A percentile compares a stretch with the other conserved stretches of the same genome.
Conservation (phyloP, 2,888 invertebrate genomes). For the Oscheius sp. region DNA sequence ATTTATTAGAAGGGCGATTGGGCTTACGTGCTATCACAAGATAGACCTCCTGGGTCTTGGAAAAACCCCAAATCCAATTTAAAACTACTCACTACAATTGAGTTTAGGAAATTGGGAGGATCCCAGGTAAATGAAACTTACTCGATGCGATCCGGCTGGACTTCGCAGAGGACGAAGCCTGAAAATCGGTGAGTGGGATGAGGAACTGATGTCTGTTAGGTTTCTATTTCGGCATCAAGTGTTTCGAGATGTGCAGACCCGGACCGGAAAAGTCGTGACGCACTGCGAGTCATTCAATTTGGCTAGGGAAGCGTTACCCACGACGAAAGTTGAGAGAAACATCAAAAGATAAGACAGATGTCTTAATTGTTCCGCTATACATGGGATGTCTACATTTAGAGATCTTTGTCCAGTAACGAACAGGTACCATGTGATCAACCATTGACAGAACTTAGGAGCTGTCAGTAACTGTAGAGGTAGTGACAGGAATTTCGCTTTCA, state of each 20-base stretch:
- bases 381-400: too few species aligned
- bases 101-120: too few species aligned
- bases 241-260: constrained; percentile 8
- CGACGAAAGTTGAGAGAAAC: too few species aligned
- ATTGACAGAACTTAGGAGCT: too few species aligned
- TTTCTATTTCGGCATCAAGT: constrained; percentile 16
- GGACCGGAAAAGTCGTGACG: constrained; percentile 22
- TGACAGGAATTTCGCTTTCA: too few species aligned
- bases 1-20: constrained; percentile 24
- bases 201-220: constrained; percentile 3
- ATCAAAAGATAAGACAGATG: too few species aligned
- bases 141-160: constrained; percentile 21
- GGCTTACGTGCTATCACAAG: constrained; percentile 24
- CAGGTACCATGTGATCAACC: too few species aligned
- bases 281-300: constrained; percentile 27
- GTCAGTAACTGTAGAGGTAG: too few species aligned
- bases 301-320: background rate
- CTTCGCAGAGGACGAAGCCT: constrained; percentile 28
- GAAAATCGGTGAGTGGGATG: background rate
- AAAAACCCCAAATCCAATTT: constrained; percentile 24
- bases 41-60: constrained; percentile 29
- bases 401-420: too few species aligned
- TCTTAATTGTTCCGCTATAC: too few species aligned
- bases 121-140: constrained; percentile 11
- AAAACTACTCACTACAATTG: background rate